Evolutionary conservation across 2,888 invertebrate genomes (phyloP), one percentile per base, ranked within the genome.

Genomic region (Sipha maydis): DNA sequence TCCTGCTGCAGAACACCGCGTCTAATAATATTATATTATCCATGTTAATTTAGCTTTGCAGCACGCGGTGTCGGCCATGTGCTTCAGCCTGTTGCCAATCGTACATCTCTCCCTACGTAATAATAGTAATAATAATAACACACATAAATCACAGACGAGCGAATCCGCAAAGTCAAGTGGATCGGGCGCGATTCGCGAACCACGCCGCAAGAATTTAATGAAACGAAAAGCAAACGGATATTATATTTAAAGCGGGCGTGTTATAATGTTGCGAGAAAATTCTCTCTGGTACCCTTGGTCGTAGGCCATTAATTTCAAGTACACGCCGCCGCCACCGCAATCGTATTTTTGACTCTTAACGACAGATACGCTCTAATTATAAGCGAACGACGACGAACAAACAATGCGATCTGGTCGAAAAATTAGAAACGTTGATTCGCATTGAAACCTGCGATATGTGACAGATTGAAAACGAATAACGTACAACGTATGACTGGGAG

Each of bases 161-260:
- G n/a, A 14, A 28, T 76, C 61, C 21, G 38, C 38, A 28, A 28
- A 84, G 19, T 38, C 28, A 25, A 84, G 75, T 31, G 84, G 38
- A 38, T 38, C 34, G 19, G 21, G 19, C 17, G 3, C 73, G 31
- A 41, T 11, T 8, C 76, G 41, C 76, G 41, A 56, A 14, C 61
- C 61, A 9, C 78, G 21, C 14, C 56, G 19, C 38, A 38, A 21
- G 28, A 75, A 38, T 61, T 75, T 75, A 83, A 83, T 61, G 38
- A 61, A 41, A 76, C 84, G 75, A 61, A 61, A 75, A 76, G 41
- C 38, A 84, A 84, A 84, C 84, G 61, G 84, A 61, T 84, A 84
- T 83, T 84, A 61, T 84, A 84, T 83, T 84, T 84, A 61, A 76
- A 84, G 61, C 75, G 19, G 11, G 21, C 69, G 28, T 14, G 34